A percentile compares a stretch with the other conserved stretches of the same genome.
Evolutionary conservation across 2,888 invertebrate species (phyloP).

Genomic region (Parnassius glacialis): DNA sequence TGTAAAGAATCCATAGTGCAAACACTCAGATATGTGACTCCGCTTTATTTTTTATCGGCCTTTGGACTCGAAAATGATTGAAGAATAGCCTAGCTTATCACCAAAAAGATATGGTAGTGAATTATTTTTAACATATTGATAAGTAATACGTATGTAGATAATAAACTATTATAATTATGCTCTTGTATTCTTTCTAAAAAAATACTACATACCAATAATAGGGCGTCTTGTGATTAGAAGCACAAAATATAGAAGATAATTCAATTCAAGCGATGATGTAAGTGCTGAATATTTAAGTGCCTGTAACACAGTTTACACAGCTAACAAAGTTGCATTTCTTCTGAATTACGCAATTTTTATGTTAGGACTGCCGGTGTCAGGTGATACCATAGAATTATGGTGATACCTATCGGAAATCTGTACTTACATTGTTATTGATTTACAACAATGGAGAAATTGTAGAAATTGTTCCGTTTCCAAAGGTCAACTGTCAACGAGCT

Average conservation of each 20-base stretch:
- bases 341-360: constrained; percentile 20
- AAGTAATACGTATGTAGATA: constrained; percentile 4
- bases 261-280: constrained; percentile 16
- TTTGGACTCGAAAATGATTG: neutral
- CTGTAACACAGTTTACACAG: neutral
- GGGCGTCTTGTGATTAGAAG: too few species aligned
- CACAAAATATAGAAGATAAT: too few species aligned
- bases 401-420: neutral
- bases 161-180: constrained; percentile 2
- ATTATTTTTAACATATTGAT: neutral
- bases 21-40: neutral
- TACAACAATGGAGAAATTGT: constrained; percentile 10
- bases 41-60: neutral
- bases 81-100: neutral
- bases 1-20: constrained; percentile 24
- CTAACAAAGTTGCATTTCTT: constrained; percentile 1
- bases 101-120: neutral
- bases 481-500: neutral
- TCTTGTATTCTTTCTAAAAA: too few species aligned
- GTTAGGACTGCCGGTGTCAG: constrained; percentile 10
- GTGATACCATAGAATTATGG: neutral
- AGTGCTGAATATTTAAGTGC: neutral
- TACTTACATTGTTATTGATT: constrained; percentile 20
- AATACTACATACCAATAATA: too few species aligned
- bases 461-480: too few species aligned